Evolutionary conservation across 1,140 invertebrate genomes (phyloP), one percentile per base, ranked within the genome.

Genomic region (Aphis craccivora): DNA sequence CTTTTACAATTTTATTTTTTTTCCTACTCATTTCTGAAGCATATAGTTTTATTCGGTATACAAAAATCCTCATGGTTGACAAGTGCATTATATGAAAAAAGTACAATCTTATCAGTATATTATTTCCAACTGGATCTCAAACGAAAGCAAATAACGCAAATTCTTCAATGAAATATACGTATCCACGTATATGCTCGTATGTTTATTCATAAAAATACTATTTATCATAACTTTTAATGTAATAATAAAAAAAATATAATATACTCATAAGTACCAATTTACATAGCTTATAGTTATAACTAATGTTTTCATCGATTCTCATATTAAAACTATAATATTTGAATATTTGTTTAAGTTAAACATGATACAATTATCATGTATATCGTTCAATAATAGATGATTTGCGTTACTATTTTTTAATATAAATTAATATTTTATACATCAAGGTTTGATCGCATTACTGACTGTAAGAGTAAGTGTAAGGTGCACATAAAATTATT

Each of bases 1-100:
- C 90, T 91, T 91, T 91, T 81, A 81, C 43, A 48, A 8, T 81
- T 91, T 7, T 91, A 81, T 51, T 83, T 51, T 91, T 43, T 90
- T 14, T 14, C 11, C 45, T 8, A n/a, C 2, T n/a, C 35, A 40
- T 51, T 93, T 35, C 23, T 37, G 35, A 35, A 60, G 8, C 76
- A 11, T 30, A 84, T 45, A 83, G 1, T 45, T 48, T 83, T 83
- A 35, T 83, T 83, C 6, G 67, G 25, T 55, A 30, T 55, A 91
- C 30, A 37, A 37, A 37, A 55, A 90, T 67, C 37, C 35, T 81
- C 53, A 0, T 25, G 11, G 90, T 45, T 30, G 90, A 91, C 55
- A 48, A 84, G 25, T 37, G 30, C 51, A 92, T 92, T 51, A 20
- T 35, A 51, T 37, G 18, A 84, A 48, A 90, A 76, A 76, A 40